Evolutionary conservation across 2,113 vertebrate species (phyloP).

Genomic region (Limanda limanda): DNA sequence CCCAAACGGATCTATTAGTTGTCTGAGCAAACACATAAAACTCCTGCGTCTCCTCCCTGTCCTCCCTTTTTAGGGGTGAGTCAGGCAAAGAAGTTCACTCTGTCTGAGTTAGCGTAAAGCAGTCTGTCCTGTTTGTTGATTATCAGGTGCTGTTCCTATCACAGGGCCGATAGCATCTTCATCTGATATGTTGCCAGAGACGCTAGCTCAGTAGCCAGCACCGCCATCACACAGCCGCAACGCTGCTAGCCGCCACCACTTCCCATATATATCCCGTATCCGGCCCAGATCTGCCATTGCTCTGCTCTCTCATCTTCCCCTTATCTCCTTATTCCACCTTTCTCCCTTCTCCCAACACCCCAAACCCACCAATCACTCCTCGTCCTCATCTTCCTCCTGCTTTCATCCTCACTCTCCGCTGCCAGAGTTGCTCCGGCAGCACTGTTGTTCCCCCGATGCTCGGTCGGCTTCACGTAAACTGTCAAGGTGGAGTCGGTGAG

Average conservation of each 20-base stretch:
- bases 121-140: conserved; percentile 77
- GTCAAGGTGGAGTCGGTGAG: conserved; percentile 41
- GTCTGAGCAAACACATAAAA: conserved; percentile 55
- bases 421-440: conserved; percentile 33
- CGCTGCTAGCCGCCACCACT: conserved; percentile 51
- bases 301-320: conserved; percentile 72
- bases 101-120: conserved; percentile 61
- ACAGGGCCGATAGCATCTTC: conserved; percentile 76
- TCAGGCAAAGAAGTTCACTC: conserved; percentile 62
- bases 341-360: conserved; percentile 61
- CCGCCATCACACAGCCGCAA: conserved; percentile 40
- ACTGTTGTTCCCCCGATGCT: conserved; percentile 31
- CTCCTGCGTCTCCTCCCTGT: conserved; percentile 48
- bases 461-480: conserved; percentile 41
- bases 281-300: conserved; percentile 71
- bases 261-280: conserved; percentile 64
- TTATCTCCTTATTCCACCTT: conserved; percentile 78
- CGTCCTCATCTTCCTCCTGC: conserved; percentile 45
- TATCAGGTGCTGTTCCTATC: conserved; percentile 71
- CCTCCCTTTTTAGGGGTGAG: conserved; percentile 58
- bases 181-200: conserved; percentile 79
- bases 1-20: conserved; percentile 28
- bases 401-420: conserved; percentile 57
- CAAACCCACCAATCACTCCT: conserved; percentile 67
- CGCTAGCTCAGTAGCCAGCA: conserved; percentile 58